Percentiles rank a stretch among this genome's conserved stretches.
These are phyloP conservation scores for Luscinia megarhynchos DNA, from an alignment of 2,797 vertebrate species.

Conservation along the genomic window DNA sequence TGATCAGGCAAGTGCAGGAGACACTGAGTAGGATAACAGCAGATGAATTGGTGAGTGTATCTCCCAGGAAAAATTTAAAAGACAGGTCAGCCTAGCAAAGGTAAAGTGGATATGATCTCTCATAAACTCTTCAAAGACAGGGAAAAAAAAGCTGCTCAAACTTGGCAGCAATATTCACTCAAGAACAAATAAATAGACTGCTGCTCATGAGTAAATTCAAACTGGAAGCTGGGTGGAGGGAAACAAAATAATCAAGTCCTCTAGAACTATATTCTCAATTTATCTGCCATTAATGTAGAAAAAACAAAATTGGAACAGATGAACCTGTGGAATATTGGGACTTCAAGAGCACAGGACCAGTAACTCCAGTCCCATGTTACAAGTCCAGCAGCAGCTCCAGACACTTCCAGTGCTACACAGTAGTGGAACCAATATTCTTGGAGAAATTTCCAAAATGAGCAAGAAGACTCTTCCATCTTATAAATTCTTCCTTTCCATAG, in stretches of 20 bases:
- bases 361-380: background rate
- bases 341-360: rapidly evolving
- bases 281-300: background rate
- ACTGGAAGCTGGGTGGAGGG: background rate
- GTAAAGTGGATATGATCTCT: background rate
- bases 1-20: background rate
- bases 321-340: rapidly evolving
- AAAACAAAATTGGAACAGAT: background rate
- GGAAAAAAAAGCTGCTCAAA: background rate
- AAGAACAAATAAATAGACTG: background rate
- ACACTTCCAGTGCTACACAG: background rate
- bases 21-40: background rate
- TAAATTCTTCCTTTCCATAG: background rate
- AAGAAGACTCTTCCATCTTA: background rate
- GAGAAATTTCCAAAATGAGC: background rate
- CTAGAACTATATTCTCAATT: background rate
- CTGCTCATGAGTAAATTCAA: background rate
- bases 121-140: background rate
- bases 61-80: background rate
- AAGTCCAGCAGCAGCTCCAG: background rate
- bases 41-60: background rate
- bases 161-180: background rate
- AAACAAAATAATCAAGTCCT: background rate
- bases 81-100: background rate
- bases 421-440: background rate